These are phyloP conservation scores for Muntiacus muntjak DNA, from an alignment of 2,113 vertebrate species.

Conservation along the genomic window DNA sequence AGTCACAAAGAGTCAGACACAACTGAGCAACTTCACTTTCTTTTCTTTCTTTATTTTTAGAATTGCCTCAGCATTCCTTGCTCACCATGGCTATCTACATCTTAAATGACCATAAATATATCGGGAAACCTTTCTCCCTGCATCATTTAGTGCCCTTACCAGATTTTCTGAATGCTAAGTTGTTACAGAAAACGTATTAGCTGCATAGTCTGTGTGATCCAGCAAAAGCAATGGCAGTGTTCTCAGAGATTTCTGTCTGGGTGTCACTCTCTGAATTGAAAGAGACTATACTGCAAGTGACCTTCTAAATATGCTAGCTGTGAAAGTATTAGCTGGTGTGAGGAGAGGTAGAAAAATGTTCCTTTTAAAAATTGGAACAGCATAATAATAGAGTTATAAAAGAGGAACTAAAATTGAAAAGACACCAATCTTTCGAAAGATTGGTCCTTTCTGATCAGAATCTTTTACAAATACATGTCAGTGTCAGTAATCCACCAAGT, in stretches of 20 bases:
- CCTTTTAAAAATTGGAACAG: background rate
- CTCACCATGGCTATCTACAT: background rate
- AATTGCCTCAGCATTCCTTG: background rate
- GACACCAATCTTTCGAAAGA: background rate
- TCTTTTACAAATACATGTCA: background rate
- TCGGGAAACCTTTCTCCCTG: accelerated
- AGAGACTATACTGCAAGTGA: conserved; percentile 29
- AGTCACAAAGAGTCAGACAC: accelerated
- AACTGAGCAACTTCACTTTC: background rate
- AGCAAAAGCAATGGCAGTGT: background rate
- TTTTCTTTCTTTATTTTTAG: background rate
- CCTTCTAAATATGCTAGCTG: conserved; percentile 10
- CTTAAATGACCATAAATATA: conserved; percentile 10
- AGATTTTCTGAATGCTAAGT: background rate
- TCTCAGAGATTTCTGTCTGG: background rate
- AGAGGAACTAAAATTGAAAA: background rate
- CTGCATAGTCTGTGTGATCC: background rate
- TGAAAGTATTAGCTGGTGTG: conserved; percentile 29
- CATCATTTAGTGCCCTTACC: background rate
- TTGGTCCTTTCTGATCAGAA: conserved; percentile 19
- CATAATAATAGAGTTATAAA: background rate
- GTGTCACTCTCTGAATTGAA: background rate
- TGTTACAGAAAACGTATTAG: background rate
- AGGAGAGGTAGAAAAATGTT: background rate
- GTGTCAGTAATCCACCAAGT: background rate